Evolutionary conservation across 2,113 vertebrate genomes (phyloP).

Genomic region (Peromyscus maniculatus): DNA sequence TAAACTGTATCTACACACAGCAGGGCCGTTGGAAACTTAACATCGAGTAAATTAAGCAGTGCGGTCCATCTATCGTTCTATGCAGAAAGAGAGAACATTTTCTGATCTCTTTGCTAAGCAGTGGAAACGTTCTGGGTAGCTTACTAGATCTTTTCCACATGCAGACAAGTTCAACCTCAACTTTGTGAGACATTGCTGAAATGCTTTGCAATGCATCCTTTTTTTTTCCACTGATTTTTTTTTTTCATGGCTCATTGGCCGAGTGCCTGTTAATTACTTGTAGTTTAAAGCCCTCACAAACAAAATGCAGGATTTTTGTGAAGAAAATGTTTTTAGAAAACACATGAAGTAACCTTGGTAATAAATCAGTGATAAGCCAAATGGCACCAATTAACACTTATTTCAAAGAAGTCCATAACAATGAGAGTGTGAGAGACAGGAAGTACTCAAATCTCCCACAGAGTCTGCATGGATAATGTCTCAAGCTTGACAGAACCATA

Average conservation of each 20-base stretch:
- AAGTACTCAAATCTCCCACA: not conserved
- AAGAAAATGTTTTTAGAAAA: not conserved
- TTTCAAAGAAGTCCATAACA: not conserved
- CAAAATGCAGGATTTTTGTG: not conserved
- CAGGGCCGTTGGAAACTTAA: not conserved
- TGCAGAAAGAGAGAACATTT: constrained; percentile 6
- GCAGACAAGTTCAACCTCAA: not conserved
- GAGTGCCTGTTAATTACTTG: not conserved
- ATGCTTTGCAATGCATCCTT: not conserved
- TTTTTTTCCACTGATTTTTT: not conserved
- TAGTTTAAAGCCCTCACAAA: not conserved
- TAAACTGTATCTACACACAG: not conserved
- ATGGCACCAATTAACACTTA: not conserved
- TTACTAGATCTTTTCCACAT: not conserved
- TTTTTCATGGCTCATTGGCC: not conserved
- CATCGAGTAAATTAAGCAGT: constrained; percentile 40
- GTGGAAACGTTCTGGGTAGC: not conserved
- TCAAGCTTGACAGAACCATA: not conserved
- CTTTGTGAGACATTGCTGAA: not conserved
- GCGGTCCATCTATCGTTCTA: not conserved
- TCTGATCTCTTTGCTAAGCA: not conserved
- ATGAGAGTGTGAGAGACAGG: not conserved
- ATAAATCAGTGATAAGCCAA: not conserved
- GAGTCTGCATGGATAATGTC: not conserved
- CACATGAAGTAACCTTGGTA: not conserved